Conservation (phyloP, 2,113 vertebrate species). For the Pao palembangensis region DNA sequence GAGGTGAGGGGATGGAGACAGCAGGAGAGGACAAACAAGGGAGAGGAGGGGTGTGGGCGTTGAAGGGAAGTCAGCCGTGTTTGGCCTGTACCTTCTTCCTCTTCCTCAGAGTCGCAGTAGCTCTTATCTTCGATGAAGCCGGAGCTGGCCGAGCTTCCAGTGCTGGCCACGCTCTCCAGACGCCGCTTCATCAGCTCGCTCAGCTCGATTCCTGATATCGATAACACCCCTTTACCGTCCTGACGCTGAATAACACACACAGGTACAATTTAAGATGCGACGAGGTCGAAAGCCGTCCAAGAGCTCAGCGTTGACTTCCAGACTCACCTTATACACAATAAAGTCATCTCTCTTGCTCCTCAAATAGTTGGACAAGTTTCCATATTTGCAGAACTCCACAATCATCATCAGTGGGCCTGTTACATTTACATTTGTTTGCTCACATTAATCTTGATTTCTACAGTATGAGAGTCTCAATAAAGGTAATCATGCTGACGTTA, state of each 20-base stretch:
- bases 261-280: conserved; percentile 2
- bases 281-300: neutral
- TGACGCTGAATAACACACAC: conserved; percentile 69
- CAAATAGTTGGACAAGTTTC: conserved; percentile 90
- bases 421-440: neutral
- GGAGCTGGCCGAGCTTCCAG: conserved; percentile 90
- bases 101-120: conserved; percentile 91
- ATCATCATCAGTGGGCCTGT: conserved; percentile 92
- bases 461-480: neutral
- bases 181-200: conserved; percentile 88
- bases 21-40: neutral
- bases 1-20: conserved; percentile 31
- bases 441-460: neutral
- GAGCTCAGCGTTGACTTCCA: neutral
- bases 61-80: conserved; percentile 49
- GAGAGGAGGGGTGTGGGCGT: conserved; percentile 1
- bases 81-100: conserved; percentile 87
- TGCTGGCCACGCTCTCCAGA: conserved; percentile 91
- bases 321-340: conserved; percentile 85
- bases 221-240: conserved; percentile 77
- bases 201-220: conserved; percentile 80
- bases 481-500: neutral
- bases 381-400: conserved; percentile 93
- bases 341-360: conserved; percentile 88
- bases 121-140: conserved; percentile 96